These are phyloP conservation scores for Eupleurogrammus muticus DNA, from an alignment of 2,797 vertebrate species.

Conservation along the genomic window DNA sequence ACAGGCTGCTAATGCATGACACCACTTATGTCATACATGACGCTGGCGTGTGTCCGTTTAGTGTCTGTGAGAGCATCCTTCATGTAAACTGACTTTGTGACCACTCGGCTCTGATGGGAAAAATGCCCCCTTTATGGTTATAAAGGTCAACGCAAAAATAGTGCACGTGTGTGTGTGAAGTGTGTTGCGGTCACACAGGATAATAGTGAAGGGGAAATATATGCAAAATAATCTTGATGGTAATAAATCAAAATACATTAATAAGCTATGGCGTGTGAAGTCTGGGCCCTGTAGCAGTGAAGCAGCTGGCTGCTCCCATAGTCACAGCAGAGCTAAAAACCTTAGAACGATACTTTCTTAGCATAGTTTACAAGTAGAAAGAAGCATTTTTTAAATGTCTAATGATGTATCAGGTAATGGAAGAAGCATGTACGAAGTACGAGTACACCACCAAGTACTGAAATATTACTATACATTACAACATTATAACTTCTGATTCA, in stretches of 20 bases:
- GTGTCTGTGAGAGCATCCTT: conserved; percentile 12
- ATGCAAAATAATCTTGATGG: background rate
- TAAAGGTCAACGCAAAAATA: conserved; percentile 7
- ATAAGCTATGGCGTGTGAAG: too few relatives aligned
- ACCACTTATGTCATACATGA: conserved; percentile 32
- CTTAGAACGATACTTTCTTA: too few relatives aligned
- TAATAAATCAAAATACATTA: background rate
- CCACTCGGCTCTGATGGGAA: conserved; percentile 13
- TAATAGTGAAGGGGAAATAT: background rate
- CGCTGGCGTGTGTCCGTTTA: background rate
- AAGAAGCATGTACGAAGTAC: too few relatives aligned
- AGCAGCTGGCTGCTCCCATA: too few relatives aligned
- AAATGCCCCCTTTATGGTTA: conserved; percentile 1
- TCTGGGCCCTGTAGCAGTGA: too few relatives aligned
- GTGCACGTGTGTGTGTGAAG: background rate
- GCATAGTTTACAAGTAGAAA: too few relatives aligned
- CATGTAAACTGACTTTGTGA: conserved; percentile 25
- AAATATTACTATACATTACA: too few relatives aligned
- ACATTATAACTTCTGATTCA: too few relatives aligned
- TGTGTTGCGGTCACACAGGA: background rate
- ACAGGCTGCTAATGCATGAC: conserved; percentile 10
- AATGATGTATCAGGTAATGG: too few relatives aligned
- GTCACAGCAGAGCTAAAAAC: too few relatives aligned
- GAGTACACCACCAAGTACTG: too few relatives aligned
- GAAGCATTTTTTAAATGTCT: too few relatives aligned